A percentile compares a stretch with the other conserved stretches of the same genome.
Conservation (phyloP, 92 coral and sea anemone species). For the Paramuricea clavata region DNA sequence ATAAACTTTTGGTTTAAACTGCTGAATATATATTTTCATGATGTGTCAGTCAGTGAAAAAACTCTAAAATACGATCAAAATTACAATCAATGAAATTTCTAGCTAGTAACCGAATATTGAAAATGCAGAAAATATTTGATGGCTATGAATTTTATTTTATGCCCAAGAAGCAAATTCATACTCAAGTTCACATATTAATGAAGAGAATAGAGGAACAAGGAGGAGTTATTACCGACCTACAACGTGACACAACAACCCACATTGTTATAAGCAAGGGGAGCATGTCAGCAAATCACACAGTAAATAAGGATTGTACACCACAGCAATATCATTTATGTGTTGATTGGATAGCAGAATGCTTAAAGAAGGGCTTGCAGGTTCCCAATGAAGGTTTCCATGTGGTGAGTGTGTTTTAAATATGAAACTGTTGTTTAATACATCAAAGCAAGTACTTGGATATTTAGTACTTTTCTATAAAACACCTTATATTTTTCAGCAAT, state of each 20-base stretch:
- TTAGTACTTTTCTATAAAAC: no score
- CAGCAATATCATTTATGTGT: background rate
- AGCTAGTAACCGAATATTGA: background rate
- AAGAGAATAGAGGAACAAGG: constrained; percentile 1
- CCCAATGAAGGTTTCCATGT: background rate
- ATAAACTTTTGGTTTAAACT: background rate
- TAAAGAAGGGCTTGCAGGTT: background rate
- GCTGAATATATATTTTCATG: background rate
- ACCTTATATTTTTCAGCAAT: no score
- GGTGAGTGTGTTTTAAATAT: no score
- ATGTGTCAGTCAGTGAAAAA: no score
- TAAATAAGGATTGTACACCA: background rate
- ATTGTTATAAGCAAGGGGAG: background rate
- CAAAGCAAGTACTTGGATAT: no score
- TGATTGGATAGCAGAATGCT: constrained; percentile 6
- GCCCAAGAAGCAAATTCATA: constrained; percentile 10
- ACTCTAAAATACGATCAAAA: no score
- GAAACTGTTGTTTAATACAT: no score
- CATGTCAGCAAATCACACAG: background rate
- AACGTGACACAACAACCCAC: background rate
- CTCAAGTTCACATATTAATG: constrained; percentile 3
- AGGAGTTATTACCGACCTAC: background rate
- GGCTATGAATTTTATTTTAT: constrained; percentile 7
- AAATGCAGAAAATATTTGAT: background rate
- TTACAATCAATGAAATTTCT: no score